Evolutionary conservation across 2,888 invertebrate species (phyloP).

Genomic region (Lumbricus terrestris): DNA sequence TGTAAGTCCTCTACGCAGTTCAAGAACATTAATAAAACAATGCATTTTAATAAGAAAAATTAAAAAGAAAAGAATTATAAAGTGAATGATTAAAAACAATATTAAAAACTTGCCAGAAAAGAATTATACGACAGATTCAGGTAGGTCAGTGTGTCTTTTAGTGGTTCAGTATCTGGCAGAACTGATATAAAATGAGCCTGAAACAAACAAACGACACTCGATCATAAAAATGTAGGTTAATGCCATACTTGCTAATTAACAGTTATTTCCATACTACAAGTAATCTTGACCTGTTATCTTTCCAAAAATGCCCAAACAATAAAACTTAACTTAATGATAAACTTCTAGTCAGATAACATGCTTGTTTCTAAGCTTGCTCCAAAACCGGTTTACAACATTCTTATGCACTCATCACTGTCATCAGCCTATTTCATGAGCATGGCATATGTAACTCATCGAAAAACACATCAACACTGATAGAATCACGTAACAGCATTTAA

Average conservation of each 20-base stretch:
- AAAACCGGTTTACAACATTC: too few relatives aligned
- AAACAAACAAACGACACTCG: background rate
- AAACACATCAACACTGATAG: background rate
- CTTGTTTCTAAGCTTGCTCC: background rate
- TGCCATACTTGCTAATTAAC: background rate
- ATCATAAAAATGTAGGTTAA: background rate
- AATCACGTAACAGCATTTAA: background rate
- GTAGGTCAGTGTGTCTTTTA: background rate
- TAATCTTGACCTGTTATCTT: background rate
- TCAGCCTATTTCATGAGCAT: background rate
- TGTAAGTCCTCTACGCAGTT: background rate
- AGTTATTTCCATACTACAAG: background rate
- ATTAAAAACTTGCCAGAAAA: background rate
- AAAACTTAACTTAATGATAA: background rate
- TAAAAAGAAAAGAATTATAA: background rate
- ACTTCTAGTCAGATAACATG: background rate
- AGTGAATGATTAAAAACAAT: background rate
- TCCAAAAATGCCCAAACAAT: background rate
- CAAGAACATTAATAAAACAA: background rate
- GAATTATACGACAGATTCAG: background rate
- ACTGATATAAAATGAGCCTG: conserved; percentile 3
- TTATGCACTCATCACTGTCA: background rate
- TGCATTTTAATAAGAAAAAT: background rate
- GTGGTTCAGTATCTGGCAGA: background rate
- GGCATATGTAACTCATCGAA: background rate